A percentile compares a stretch with the other conserved stretches of the same genome.
These are phyloP conservation scores for Micromussa lordhowensis DNA, from an alignment of 92 coral and sea anemone species.

Conservation along the genomic window DNA sequence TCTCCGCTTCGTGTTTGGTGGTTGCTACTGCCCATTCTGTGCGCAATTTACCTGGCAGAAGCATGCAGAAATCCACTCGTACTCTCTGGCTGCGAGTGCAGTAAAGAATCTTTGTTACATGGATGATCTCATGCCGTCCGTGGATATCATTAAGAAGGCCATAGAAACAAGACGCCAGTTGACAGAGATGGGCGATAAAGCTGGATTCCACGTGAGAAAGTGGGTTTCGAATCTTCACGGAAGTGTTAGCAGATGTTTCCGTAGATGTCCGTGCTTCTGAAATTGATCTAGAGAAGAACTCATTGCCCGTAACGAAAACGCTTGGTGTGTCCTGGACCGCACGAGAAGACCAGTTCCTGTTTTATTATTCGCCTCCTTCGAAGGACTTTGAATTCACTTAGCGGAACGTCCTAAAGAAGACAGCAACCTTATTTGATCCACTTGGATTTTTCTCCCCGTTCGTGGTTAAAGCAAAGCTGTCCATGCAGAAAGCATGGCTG, in stretches of 20 bases:
- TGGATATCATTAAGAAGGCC: conserved; percentile 13
- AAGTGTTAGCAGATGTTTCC: conserved; percentile 38
- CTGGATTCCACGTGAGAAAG: conserved; percentile 26
- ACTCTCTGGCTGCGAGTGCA: conserved; percentile 42
- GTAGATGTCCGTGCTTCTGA: conserved; percentile 24
- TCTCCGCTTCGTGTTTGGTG: conserved; percentile 66
- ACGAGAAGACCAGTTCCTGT: conserved; percentile 36
- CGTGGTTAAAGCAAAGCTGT: conserved; percentile 44
- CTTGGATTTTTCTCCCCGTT: conserved; percentile 50
- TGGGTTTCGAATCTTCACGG: conserved; percentile 30
- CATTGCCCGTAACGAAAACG: conserved; percentile 37
- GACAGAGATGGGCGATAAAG: conserved; percentile 38
- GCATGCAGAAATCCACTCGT: conserved; percentile 50
- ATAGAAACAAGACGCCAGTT: conserved; percentile 15
- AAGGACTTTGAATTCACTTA: conserved; percentile 42
- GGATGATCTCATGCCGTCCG: conserved; percentile 52
- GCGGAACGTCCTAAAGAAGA: conserved; percentile 49
- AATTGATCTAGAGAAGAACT: conserved; percentile 23
- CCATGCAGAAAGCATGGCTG: conserved; percentile 56
- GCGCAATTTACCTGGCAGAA: conserved; percentile 66
- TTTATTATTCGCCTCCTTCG: conserved; percentile 39
- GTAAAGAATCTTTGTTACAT: conserved; percentile 45
- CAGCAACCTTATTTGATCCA: conserved; percentile 48
- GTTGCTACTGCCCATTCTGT: conserved; percentile 73
- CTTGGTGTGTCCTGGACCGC: conserved; percentile 38